phyloP scores from a whole-genome alignment of 2,888 invertebrate species.

The Trachelus iudaicus region DNA sequence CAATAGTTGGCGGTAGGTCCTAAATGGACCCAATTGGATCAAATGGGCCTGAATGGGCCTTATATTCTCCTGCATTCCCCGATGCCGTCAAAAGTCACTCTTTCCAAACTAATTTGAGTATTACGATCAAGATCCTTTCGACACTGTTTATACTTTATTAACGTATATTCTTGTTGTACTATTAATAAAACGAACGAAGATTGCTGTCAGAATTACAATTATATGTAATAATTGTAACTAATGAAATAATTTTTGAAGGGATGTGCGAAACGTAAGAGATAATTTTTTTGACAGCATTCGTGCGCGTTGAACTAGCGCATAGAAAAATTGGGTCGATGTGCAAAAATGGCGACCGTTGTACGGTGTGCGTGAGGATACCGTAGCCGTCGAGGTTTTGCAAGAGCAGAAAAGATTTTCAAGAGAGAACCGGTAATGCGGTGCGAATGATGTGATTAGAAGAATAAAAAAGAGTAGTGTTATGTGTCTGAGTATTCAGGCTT shows the following conservation, averaged over 20 bases:
- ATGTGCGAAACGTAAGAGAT: background rate
- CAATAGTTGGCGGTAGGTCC: background rate
- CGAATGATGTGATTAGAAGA: background rate
- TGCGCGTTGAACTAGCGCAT: conserved; percentile 26
- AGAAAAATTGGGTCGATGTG: conserved; percentile 60
- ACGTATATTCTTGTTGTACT: background rate
- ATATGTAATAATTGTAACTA: background rate
- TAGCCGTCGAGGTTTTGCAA: background rate
- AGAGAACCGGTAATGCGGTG: background rate
- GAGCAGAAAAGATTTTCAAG: background rate
- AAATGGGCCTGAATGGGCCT: background rate
- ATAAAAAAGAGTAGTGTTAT: conserved; percentile 6
- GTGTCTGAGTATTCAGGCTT: conserved; percentile 1
- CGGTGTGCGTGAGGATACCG: conserved; percentile 30
- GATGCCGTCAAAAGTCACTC: background rate
- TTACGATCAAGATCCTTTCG: background rate
- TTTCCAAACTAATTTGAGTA: background rate
- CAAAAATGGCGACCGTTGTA: conserved; percentile 57
- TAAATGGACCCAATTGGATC: background rate
- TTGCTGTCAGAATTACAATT: background rate
- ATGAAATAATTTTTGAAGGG: background rate
- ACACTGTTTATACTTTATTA: background rate
- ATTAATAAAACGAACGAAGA: background rate
- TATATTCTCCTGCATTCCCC: background rate
- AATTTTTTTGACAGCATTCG: conserved; percentile 12